Evolutionary conservation across 2,113 vertebrate genomes (phyloP), one percentile per base, ranked within the genome.

Genomic region (Tretioscincus oriximinensis): DNA sequence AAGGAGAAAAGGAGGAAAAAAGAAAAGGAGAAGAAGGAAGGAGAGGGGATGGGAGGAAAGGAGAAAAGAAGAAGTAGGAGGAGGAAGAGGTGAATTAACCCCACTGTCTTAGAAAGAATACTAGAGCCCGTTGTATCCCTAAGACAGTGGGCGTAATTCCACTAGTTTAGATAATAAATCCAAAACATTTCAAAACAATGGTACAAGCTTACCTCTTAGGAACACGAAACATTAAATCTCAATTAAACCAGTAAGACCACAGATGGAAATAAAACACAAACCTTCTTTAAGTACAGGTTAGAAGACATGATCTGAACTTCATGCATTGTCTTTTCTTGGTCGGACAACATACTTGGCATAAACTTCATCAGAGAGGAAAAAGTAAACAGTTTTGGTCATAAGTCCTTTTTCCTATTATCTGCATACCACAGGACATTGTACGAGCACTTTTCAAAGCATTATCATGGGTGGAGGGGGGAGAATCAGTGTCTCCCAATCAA

Each of bases 131-230:
- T 5, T 41, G 35, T 41, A 41, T 41, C 35, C 35, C 35, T 41
- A 41, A 41, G 35, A n/a, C n/a, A n/a, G n/a, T n/a, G n/a, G n/a
- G 35, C 35, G 2, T 41, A 41, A 41, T 41, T 41, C 68, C 81
- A 26, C 10, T 69, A 71, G 75, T 35, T 77, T 86, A 78, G 61
- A 77, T 60, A 76, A 76, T 6, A 41, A 84, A 72, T 24, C 73
- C 72, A 9, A 79, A 68, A 69, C 9, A 69, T 78, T 68, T 22
- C 65, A 35, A 11, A 28, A 75, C 49, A 73, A 87, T 81, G 74
- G 87, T 6, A 84, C 80, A 89, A 83, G 35, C 93, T 95, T 93
- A 95, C 94, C 93, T 94, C 78, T 77, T 64, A 70, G 85, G 28
- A 85, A 89, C 89, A 89, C 91, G 83, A 77, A 88, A 90, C 86